Base-by-base conservation (phyloP, 1,140 invertebrate genomes). In the Micrasema longulum region DNA sequence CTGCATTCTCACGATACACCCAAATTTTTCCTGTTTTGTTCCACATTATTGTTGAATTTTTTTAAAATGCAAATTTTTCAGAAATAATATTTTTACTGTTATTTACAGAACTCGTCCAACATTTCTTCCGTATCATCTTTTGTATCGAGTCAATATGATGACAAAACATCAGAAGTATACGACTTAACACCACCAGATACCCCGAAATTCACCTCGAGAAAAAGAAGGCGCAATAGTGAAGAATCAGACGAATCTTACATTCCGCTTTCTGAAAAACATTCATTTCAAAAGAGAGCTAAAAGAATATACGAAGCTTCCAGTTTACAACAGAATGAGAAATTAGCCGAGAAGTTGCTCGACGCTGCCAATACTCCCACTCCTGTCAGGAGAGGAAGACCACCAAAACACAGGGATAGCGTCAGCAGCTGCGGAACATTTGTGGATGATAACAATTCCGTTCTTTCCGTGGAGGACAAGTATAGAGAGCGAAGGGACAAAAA, bases 401-500 rank as follows among this genome's bases (percentile, higher is more conserved):
- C 74, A 10, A 76, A 73, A 41, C n/a, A 22, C 12, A 60, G 62
- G n/a, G 52, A 72, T 35, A 60, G 45, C n/a, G 43, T 48, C 12
- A 76, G 74, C 63, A 65, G 62, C 16, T 55, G 11, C 0, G 68
- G 68, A 38, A 52, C 63, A 12, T 36, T 18, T n/a, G n/a, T 20
- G 3, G 62, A 60, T 60, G 82, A 84, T 5, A 83, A 80, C 73
- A 79, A 78, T 0, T 81, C 80, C 3, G 72, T 7, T 64, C 80
- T 80, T 22, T 83, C 80, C 23, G 79, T 80, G 26, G 81, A 82
- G 66, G 71, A 77, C 48, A 88, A 83, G 70, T 92, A 92, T 76
- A 83, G 89, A 18, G 89, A 91, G 76, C 83, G 90, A 12, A 82
- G 91, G 12, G 89, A 91, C 71, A 91, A 91, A 76, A 93, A 93